These are phyloP conservation scores for Catharus bicknelli DNA, from an alignment of 2,113 vertebrate genomes.

Conservation along the genomic window DNA sequence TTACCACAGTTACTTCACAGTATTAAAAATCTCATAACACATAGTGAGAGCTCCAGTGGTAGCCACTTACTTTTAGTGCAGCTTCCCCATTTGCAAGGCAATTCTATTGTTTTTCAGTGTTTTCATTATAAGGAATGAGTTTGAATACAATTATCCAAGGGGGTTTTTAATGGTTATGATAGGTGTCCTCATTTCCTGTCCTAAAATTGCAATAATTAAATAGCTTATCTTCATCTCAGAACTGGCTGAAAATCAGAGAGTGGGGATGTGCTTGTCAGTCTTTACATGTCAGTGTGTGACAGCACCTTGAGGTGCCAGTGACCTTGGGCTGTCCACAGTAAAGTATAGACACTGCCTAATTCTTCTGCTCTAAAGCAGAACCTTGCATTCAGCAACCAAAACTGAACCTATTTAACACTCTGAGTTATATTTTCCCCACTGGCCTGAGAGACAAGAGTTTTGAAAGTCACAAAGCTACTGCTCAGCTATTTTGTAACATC, in stretches of 20 bases:
- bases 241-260: constrained; percentile 2
- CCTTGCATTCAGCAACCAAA: not conserved
- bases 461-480: not conserved
- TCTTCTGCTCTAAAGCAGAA: not conserved
- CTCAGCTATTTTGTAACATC: not conserved
- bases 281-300: not conserved
- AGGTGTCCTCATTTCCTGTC: constrained; percentile 23
- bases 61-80: not conserved
- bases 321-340: not conserved
- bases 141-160: not conserved
- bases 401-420: not conserved
- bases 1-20: not conserved
- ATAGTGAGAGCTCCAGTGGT: not conserved
- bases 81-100: not conserved
- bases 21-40: not conserved
- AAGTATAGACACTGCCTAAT: not conserved
- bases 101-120: not conserved
- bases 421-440: not conserved
- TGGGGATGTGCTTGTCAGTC: not conserved
- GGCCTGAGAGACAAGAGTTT: not conserved
- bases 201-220: constrained; percentile 31
- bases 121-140: not conserved
- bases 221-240: constrained; percentile 10
- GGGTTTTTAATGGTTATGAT: not conserved
- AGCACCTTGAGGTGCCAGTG: not conserved